Evolutionary conservation across 2,797 vertebrate species (phyloP).

Genomic region (Neosilurus hyrtlii): DNA sequence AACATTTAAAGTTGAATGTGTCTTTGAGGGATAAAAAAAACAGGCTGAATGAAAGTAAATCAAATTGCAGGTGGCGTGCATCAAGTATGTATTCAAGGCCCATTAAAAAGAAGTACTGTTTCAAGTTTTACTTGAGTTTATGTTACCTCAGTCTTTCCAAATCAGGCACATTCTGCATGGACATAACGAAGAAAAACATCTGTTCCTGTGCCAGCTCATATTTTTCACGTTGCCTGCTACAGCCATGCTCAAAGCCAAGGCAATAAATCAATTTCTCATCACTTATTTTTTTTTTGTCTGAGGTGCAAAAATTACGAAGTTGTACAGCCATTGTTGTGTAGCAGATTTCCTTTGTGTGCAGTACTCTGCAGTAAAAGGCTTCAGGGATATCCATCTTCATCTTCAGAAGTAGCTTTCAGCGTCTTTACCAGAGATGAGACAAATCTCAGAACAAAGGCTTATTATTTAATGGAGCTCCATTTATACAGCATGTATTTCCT

Average conservation of each 20-base stretch:
- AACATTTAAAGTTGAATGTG: neutral
- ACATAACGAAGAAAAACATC: conserved; percentile 43
- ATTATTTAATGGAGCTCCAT: neutral
- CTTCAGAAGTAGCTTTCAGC: neutral
- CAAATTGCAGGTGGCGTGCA: conserved; percentile 44
- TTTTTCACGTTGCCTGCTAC: conserved; percentile 50
- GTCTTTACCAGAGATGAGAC: conserved; percentile 7
- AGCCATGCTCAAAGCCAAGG: conserved; percentile 51
- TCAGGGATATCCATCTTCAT: conserved; percentile 11
- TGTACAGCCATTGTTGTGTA: conserved; percentile 34
- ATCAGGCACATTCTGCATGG: conserved; percentile 54
- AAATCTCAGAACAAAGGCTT: neutral
- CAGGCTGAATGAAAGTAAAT: conserved; percentile 28
- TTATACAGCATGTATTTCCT: neutral
- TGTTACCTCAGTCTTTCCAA: conserved; percentile 51
- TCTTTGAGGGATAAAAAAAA: neutral
- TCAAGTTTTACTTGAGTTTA: conserved; percentile 56
- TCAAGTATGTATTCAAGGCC: conserved; percentile 24
- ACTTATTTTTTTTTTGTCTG: conserved; percentile 24
- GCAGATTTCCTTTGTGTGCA: conserved; percentile 26
- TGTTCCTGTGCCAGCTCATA: conserved; percentile 42
- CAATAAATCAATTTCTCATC: conserved; percentile 63
- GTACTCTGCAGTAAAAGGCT: conserved; percentile 13
- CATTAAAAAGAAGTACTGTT: conserved; percentile 14
- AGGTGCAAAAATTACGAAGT: conserved; percentile 49